phyloP scores from a whole-genome alignment of 92 coral and sea anemone species.

The Galaxea fascicularis region DNA sequence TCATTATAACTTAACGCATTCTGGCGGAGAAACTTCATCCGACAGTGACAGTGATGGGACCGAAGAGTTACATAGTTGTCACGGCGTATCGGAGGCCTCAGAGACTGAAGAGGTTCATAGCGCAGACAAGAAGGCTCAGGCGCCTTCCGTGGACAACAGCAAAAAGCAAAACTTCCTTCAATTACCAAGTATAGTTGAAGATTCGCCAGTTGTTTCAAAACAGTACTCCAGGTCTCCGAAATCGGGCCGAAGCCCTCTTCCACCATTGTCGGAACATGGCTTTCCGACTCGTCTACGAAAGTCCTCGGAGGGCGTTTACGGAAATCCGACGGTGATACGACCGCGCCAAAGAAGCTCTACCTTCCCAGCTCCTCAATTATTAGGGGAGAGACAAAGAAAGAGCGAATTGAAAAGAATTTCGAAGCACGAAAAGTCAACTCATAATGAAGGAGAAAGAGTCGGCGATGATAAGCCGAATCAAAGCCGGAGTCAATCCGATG shows the following conservation, averaged over 20 bases:
- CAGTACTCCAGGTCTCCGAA: conserved; percentile 29
- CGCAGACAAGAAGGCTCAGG: conserved; percentile 26
- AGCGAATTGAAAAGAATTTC: conserved; percentile 16
- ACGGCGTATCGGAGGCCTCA: neutral
- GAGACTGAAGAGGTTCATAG: conserved; percentile 21
- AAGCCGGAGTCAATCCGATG: conserved; percentile 13
- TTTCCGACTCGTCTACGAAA: conserved; percentile 44
- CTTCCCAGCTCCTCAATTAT: conserved; percentile 36
- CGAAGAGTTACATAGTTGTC: neutral
- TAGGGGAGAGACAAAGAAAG: conserved; percentile 47
- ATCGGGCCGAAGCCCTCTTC: conserved; percentile 40
- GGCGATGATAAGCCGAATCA: conserved; percentile 34
- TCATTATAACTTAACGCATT: conserved; percentile 46
- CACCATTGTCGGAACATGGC: conserved; percentile 47
- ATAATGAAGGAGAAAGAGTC: conserved; percentile 29
- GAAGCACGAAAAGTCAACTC: conserved; percentile 33
- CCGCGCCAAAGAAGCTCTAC: conserved; percentile 58
- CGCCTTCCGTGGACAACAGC: neutral
- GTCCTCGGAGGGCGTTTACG: conserved; percentile 21
- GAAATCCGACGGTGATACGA: conserved; percentile 17
- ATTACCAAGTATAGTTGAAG: conserved; percentile 62
- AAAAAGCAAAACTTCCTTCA: conserved; percentile 44
- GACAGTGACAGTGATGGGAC: conserved; percentile 23
- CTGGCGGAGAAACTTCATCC: conserved; percentile 33
- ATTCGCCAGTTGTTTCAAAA: conserved; percentile 9